Evolutionary conservation across 2,113 vertebrate species (phyloP).

Genomic region (Petaurus breviceps): DNA sequence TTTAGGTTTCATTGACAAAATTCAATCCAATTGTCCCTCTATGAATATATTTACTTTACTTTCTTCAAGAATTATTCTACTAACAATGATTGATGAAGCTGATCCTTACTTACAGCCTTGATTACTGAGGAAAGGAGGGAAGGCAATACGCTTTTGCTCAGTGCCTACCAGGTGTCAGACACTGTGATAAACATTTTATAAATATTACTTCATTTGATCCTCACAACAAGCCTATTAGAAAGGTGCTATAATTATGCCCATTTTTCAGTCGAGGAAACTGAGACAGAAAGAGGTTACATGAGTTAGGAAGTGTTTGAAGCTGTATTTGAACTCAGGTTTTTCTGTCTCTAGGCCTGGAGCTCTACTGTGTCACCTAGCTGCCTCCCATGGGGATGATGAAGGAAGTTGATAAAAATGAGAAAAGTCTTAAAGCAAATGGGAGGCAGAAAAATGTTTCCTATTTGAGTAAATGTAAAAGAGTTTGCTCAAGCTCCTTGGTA

Average conservation of each 20-base stretch:
- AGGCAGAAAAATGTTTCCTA: not conserved
- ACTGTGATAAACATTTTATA: not conserved
- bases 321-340: not conserved
- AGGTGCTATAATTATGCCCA: not conserved
- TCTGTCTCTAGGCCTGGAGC: not conserved
- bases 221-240: not conserved
- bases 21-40: accelerated
- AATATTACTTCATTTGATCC: not conserved
- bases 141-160: not conserved
- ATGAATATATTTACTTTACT: accelerated
- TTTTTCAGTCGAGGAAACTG: not conserved
- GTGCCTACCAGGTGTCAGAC: not conserved
- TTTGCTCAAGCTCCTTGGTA: not conserved
- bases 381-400: not conserved
- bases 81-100: accelerated
- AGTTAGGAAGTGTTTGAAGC: not conserved
- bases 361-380: too few relatives aligned
- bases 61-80: accelerated
- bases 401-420: not conserved
- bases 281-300: not conserved
- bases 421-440: not conserved
- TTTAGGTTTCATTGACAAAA: not conserved
- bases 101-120: accelerated
- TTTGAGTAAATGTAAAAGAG: too few relatives aligned
- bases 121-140: not conserved